Conservation (phyloP, 2,797 vertebrate species). For the Melopsittacus undulatus region DNA sequence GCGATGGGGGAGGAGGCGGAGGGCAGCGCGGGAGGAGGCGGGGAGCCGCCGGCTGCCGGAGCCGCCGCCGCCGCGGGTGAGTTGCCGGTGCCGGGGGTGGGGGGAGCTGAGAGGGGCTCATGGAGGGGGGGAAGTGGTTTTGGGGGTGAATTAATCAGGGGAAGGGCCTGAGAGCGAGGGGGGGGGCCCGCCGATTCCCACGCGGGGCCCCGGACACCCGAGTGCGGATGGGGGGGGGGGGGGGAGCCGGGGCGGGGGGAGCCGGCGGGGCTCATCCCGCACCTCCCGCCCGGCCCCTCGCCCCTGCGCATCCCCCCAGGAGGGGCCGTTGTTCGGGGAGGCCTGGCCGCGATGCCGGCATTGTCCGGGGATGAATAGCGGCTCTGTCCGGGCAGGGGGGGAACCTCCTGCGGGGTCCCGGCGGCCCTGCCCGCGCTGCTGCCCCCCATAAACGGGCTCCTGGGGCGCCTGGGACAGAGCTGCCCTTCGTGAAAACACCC, state of each 20-base stretch:
- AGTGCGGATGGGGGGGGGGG: background rate
- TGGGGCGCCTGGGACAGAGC: background rate
- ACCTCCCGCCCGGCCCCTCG: background rate
- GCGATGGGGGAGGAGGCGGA: constrained; percentile 19
- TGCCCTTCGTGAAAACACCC: background rate
- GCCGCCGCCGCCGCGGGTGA: constrained; percentile 36
- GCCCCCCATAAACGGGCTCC: background rate
- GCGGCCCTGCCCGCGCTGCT: background rate
- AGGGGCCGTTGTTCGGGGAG: background rate
- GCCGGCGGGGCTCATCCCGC: background rate
- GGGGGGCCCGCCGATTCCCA: background rate
- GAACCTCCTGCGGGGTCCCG: background rate
- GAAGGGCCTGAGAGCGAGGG: no score
- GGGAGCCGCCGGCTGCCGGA: background rate
- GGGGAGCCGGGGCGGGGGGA: background rate
- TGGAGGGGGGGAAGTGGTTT: background rate
- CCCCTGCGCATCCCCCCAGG: background rate
- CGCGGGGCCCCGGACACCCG: background rate
- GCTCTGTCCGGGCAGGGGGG: background rate
- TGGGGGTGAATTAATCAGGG: background rate
- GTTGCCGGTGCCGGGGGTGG: background rate
- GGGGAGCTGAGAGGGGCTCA: background rate
- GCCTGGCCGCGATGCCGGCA: constrained; percentile 14
- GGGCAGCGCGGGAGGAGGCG: constrained; percentile 19
- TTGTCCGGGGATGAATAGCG: constrained; percentile 36